These are phyloP conservation scores for Sitodiplosis mosellana DNA, from an alignment of 1,140 invertebrate genomes.

Conservation along the genomic window DNA sequence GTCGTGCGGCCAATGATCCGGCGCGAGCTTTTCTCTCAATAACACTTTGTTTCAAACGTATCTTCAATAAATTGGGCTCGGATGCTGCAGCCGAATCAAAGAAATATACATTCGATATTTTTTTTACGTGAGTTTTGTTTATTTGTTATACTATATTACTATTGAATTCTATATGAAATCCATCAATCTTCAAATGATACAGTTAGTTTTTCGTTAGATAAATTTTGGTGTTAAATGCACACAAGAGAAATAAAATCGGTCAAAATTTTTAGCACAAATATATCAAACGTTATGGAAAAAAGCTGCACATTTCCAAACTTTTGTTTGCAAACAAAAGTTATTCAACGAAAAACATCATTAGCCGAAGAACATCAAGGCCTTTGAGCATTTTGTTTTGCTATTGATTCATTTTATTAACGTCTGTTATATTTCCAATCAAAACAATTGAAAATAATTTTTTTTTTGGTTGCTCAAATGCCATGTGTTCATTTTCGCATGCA, in stretches of 20 bases:
- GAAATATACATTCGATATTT: not conserved
- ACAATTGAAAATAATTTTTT: too few species aligned
- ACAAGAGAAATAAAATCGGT: not conserved
- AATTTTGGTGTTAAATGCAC: not conserved
- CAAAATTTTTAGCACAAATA: not conserved
- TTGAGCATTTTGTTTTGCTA: not conserved
- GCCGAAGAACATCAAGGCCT: not conserved
- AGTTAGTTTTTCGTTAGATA: not conserved
- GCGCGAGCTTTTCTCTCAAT: constrained; percentile 63
- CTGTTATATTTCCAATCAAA: too few species aligned
- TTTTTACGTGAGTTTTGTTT: not conserved
- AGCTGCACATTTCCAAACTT: not conserved
- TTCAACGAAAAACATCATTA: constrained; percentile 1
- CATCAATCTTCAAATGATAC: not conserved
- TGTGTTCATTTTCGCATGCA: not conserved
- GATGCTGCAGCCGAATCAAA: constrained; percentile 47
- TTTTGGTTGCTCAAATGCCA: not conserved
- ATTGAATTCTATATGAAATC: too few species aligned
- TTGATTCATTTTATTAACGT: not conserved
- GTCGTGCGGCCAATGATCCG: constrained; percentile 68
- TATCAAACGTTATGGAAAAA: not conserved
- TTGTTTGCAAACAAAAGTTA: not conserved
- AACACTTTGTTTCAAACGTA: constrained; percentile 87
- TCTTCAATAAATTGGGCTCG: constrained; percentile 92
- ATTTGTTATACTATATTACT: not conserved